These are phyloP conservation scores for Lithophane leautieri DNA, from an alignment of 2,888 invertebrate species.

Conservation along the genomic window DNA sequence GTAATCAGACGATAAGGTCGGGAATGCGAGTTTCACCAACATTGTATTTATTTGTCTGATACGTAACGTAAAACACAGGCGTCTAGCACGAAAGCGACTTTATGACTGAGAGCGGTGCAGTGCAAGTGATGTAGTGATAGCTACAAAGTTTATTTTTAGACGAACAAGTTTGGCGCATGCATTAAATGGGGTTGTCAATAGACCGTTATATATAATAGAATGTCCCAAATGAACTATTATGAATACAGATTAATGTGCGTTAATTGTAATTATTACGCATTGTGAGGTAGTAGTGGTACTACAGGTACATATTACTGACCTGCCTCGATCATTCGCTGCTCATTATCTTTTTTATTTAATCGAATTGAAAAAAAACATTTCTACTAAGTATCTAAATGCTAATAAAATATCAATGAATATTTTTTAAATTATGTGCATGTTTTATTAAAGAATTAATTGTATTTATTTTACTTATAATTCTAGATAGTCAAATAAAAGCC, in stretches of 20 bases:
- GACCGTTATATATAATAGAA: slow-evolving; percentile 60
- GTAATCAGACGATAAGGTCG: slow-evolving; percentile 74
- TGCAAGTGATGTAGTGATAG: slow-evolving; percentile 43
- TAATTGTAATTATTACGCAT: slow-evolving; percentile 47
- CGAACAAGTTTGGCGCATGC: slow-evolving; percentile 64
- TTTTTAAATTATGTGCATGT: too few species aligned
- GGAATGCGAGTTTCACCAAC: slow-evolving; percentile 83
- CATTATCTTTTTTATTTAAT: slow-evolving; percentile 41
- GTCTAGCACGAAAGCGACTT: slow-evolving; percentile 70
- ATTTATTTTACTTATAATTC: too few species aligned
- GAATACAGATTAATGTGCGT: slow-evolving; percentile 46
- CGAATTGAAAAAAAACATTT: neutral
- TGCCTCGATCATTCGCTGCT: slow-evolving; percentile 7
- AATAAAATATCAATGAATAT: too few species aligned
- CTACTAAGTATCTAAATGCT: too few species aligned
- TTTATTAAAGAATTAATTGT: too few species aligned
- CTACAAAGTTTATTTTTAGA: slow-evolving; percentile 65
- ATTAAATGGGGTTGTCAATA: slow-evolving; percentile 65
- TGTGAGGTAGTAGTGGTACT: neutral
- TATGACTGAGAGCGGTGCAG: slow-evolving; percentile 63
- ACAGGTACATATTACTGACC: slow-evolving; percentile 44
- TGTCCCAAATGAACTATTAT: slow-evolving; percentile 59
- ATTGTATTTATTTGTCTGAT: slow-evolving; percentile 72
- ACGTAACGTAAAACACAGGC: slow-evolving; percentile 70
- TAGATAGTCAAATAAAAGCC: neutral